Conservation (phyloP, 2,113 vertebrate genomes). For the Daphoenositta chrysoptera region DNA sequence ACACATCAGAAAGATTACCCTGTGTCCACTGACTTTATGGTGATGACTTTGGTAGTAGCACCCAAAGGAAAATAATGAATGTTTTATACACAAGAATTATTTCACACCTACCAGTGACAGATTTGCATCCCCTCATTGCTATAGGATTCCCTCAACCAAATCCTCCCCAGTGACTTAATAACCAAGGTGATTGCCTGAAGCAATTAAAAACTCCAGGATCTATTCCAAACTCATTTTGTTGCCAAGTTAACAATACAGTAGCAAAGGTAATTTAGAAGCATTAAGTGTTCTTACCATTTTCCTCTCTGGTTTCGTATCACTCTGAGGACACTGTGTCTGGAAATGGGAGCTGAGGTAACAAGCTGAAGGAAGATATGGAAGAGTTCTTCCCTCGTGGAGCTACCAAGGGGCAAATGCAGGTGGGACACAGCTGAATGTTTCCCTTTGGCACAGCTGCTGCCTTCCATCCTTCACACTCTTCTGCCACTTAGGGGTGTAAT, state of each 20-base stretch:
- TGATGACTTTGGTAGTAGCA: neutral
- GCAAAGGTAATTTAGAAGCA: neutral
- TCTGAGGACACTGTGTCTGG: neutral
- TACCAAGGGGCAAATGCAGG: fast-evolving
- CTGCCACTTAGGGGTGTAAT: neutral
- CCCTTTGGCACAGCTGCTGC: neutral
- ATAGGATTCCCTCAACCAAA: neutral
- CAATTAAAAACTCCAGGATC: conserved; percentile 16
- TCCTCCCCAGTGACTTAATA: neutral
- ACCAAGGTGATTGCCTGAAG: neutral
- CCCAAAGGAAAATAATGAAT: neutral
- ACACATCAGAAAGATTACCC: neutral
- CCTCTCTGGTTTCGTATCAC: neutral
- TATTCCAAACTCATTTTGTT: conserved; percentile 1
- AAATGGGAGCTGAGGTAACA: neutral
- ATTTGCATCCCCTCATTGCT: neutral
- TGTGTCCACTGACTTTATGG: neutral
- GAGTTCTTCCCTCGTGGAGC: neutral
- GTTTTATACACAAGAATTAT: neutral
- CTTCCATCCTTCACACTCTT: neutral
- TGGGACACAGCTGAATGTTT: neutral
- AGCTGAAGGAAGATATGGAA: neutral
- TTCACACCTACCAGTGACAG: neutral
- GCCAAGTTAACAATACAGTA: neutral
- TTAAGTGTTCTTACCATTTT: neutral